A percentile compares a stretch with the other conserved stretches of the same genome.
These are phyloP conservation scores for Ispidina picta DNA, from an alignment of 2,797 vertebrate genomes.

Conservation along the genomic window DNA sequence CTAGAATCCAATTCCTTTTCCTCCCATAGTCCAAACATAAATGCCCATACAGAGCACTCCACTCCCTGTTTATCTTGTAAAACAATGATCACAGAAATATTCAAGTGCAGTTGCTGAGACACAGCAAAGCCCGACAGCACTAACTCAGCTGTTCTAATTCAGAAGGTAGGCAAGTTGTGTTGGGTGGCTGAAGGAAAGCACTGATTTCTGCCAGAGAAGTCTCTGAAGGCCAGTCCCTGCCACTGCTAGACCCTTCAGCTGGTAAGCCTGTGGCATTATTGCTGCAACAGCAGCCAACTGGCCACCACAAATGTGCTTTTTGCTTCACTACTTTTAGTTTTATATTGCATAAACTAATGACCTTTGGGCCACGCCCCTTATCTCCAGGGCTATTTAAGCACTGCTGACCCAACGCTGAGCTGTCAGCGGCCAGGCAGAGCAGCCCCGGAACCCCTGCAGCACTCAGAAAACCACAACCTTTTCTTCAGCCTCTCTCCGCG, in stretches of 20 bases:
- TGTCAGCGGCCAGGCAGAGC: neutral
- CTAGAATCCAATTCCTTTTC: neutral
- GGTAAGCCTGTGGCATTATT: accelerated
- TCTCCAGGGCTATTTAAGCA: neutral
- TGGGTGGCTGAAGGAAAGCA: neutral
- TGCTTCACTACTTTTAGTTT: neutral
- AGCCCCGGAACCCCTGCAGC: neutral
- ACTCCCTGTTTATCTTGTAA: neutral
- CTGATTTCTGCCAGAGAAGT: neutral
- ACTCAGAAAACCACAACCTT: constrained; percentile 85
- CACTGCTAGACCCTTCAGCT: neutral
- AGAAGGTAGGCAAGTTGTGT: neutral
- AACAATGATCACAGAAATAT: neutral
- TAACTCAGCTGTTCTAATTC: neutral
- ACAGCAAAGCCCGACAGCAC: neutral
- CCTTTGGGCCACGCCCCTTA: neutral
- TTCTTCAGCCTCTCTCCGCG: constrained; percentile 88
- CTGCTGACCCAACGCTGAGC: neutral
- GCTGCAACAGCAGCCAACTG: neutral
- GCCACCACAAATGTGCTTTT: neutral
- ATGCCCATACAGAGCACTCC: neutral
- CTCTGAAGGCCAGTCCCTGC: neutral
- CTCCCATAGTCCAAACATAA: neutral
- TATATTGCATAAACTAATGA: neutral
- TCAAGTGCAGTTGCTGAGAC: neutral